Base-by-base conservation (phyloP, 2,888 invertebrate genomes). In the Trypoxylon attenuatum region DNA sequence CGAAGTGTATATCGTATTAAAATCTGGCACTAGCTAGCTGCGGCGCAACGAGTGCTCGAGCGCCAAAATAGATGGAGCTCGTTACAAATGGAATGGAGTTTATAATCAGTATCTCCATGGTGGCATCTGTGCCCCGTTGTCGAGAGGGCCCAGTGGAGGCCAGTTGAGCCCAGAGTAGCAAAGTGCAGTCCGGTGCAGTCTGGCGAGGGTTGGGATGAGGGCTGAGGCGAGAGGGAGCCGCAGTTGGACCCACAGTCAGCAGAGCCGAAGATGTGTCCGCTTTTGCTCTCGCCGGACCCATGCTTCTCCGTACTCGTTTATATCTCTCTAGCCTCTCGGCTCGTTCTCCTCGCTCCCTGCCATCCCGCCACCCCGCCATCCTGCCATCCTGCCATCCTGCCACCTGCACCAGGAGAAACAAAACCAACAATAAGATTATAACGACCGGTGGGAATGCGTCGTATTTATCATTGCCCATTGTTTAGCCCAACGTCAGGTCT, bases 61-160 rank as follows among this genome's bases (percentile, higher is more conserved):
- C 84, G 85, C 84, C 83, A 81, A 86, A 86, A 86, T 85, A 86
- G 84, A 86, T 85, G 86, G 83, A 83, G 77, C 86, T 85, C 84
- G 84, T 86, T 86, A 85, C 84, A 86, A 86, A 86, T 86, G 86
- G 82, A 86, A 85, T 85, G 84, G 85, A 85, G 82, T 86, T 85
- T 83, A 84, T 85, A 86, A 85, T 86, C 82, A 80, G 84, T 85
- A 85, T 86, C 85, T 86, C 80, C 68, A 68, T 74, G 78, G 79
- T 82, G 82, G 82, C 83, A 85, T 86, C 84, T 84, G 77, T 63
- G 75, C 71, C 71, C 77, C 71, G 69, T 73, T 75, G 76, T 71
- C 73, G 78, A 63, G 63, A 53, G 59, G 60, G 58, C 54, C 51
- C 55, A 47, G 56, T 45, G 46, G 18, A 49, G 64, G 23, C 18